Evolutionary conservation across 1,140 invertebrate species (phyloP).

Genomic region (Nephotettix cincticeps): DNA sequence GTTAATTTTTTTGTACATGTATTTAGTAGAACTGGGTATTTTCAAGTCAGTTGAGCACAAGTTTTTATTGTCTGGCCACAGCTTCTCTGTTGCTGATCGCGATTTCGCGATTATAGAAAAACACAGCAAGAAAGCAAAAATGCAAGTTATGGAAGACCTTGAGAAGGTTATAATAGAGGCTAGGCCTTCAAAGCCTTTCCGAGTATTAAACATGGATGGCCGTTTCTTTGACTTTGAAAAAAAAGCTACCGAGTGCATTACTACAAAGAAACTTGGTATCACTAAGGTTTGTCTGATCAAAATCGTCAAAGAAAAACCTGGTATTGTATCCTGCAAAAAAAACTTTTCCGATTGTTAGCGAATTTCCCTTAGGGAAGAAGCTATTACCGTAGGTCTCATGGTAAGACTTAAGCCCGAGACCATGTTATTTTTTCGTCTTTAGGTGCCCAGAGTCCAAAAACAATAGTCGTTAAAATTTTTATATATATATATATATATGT

Average conservation of each 20-base stretch:
- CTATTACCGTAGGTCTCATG: too few species aligned
- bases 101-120: constrained; percentile 29
- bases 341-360: background rate
- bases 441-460: too few species aligned
- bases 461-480: too few species aligned
- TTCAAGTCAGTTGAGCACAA: constrained; percentile 34
- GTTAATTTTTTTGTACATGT: constrained; percentile 32
- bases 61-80: constrained; percentile 35
- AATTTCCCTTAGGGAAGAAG: too few species aligned
- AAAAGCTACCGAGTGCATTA: background rate
- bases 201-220: background rate
- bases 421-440: too few species aligned
- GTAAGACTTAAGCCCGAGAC: too few species aligned
- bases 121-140: constrained; percentile 23
- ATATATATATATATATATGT: too few species aligned
- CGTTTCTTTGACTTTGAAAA: constrained; percentile 9
- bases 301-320: background rate
- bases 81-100: constrained; percentile 30
- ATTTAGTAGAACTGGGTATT: constrained; percentile 21
- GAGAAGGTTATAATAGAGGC: constrained; percentile 25
- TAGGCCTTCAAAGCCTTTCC: constrained; percentile 26
- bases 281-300: background rate
- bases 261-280: background rate
- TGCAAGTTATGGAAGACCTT: constrained; percentile 25
- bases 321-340: background rate